Evolutionary conservation across 2,888 invertebrate genomes (phyloP), one percentile per base, ranked within the genome.

Genomic region (Caenorhabditis sinica): DNA sequence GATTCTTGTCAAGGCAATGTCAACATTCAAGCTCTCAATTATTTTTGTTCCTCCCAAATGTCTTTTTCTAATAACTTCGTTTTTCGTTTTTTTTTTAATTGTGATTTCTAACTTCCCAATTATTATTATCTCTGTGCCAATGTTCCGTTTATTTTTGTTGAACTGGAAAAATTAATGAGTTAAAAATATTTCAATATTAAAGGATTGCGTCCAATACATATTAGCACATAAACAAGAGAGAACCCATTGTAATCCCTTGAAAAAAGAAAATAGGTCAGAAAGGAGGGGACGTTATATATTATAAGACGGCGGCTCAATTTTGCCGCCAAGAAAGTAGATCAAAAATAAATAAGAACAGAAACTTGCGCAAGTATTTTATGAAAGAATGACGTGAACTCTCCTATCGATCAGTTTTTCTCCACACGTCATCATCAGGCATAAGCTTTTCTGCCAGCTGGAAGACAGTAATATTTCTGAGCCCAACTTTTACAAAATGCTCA

Each of bases 91-190:
- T 36, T 15, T 65, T 28, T 45, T 65, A 17, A 25, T 4, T 65
- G n/a, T 20, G 49, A 49, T 3, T 49, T 69, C 45, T 77, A 36
- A 69, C 65, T 36, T 65, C 33, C 43, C 11, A 65, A 28, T 40
- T 65, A 33, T 33, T 17, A 45, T 61, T 53, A 56, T 65, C 63
- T 79, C 77, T 69, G 79, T 79, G 79, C 79, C 79, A 81, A 25
- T 58, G 6, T 65, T 65, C 58, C 28, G 30, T 65, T 36, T 58
- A 33, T 63, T 40, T 25, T 20, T 56, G 71, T 51, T 58, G 3
- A 49, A 68, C 30, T 68, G 30, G 51, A 77, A 51, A 40, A 40
- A 76, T 60, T 33, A 9, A 11, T 40, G 8, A 2, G 13, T 40
- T 40, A 2, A 40, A 11, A 11, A 40, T n/a, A 40, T 40, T 40